phyloP scores from a whole-genome alignment of 2,797 vertebrate genomes.

The Sebastolobus altivelis region DNA sequence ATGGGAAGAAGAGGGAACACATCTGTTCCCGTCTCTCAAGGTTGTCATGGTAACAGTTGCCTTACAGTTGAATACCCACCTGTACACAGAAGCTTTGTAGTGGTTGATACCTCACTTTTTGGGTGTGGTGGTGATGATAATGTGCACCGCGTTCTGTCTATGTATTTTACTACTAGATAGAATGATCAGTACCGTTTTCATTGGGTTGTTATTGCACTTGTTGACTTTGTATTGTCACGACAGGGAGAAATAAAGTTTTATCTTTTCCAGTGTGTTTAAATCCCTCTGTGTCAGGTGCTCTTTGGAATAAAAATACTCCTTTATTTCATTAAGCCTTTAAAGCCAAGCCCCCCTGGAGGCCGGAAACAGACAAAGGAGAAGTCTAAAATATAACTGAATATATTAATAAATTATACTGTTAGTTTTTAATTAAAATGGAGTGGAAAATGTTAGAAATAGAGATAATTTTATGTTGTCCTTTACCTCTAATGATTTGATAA shows the following conservation, averaged over 20 bases:
- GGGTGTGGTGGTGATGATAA: slow-evolving; percentile 74
- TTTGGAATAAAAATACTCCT: slow-evolving; percentile 14
- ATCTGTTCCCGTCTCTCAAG: slow-evolving; percentile 71
- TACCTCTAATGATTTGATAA: not conserved
- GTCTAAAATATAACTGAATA: not conserved
- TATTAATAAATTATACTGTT: not conserved
- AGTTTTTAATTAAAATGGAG: not conserved
- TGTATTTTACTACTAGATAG: slow-evolving; percentile 82
- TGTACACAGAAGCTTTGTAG: slow-evolving; percentile 83
- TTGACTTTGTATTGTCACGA: slow-evolving; percentile 87
- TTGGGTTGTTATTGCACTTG: slow-evolving; percentile 86
- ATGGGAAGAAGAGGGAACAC: slow-evolving; percentile 55
- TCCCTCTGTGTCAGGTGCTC: slow-evolving; percentile 63
- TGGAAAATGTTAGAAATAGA: not conserved
- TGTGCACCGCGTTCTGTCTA: slow-evolving; percentile 79
- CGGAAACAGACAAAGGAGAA: not conserved
- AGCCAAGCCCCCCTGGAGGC: not conserved
- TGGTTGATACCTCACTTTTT: slow-evolving; percentile 81
- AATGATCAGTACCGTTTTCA: slow-evolving; percentile 77
- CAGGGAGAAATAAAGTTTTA: slow-evolving; percentile 88
- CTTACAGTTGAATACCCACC: slow-evolving; percentile 84
- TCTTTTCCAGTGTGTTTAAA: slow-evolving; percentile 87
- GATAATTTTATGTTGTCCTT: not conserved
- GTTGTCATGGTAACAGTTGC: slow-evolving; percentile 86
- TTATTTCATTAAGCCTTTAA: slow-evolving; percentile 18